Percentiles rank a stretch among this genome's conserved stretches.
Conservation (phyloP, 2,797 vertebrate species). For the Poeciliopsis presidionis region DNA sequence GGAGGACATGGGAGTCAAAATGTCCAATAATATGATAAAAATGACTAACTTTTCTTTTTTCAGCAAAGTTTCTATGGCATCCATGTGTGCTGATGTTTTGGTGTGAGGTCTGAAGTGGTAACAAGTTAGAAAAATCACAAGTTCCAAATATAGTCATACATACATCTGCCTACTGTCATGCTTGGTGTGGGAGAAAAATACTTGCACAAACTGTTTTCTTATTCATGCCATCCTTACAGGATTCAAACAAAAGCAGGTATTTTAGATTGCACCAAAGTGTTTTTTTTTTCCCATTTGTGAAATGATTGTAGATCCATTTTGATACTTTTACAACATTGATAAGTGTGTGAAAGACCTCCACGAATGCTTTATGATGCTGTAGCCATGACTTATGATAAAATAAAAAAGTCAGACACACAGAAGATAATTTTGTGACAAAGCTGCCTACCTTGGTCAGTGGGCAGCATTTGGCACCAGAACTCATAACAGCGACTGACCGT, state of each 20-base stretch:
- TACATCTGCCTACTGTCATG: not conserved
- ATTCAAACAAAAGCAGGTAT: not conserved
- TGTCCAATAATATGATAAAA: not conserved
- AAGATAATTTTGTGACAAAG: too few species aligned
- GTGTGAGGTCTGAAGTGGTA: constrained; percentile 21
- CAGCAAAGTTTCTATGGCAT: constrained; percentile 33
- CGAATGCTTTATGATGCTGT: not conserved
- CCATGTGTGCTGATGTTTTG: constrained; percentile 4
- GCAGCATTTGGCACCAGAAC: not conserved
- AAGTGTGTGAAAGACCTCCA: not conserved
- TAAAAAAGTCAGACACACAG: not conserved
- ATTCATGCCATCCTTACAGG: not conserved
- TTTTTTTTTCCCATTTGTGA: not conserved
- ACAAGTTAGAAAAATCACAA: constrained; percentile 29
- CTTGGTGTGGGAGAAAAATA: not conserved
- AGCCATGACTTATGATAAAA: not conserved
- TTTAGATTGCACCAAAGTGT: not conserved
- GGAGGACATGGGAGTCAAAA: not conserved
- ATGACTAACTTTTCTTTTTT: not conserved
- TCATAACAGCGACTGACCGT: not conserved
- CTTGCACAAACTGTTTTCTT: not conserved
- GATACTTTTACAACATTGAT: not conserved
- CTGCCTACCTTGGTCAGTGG: too few species aligned
- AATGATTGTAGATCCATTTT: not conserved
- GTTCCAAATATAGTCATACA: constrained; percentile 35